Percentiles rank a stretch among this genome's conserved stretches.
These are phyloP conservation scores for Botrylloides violaceus DNA, from an alignment of 23 tunicate species.

Conservation along the genomic window DNA sequence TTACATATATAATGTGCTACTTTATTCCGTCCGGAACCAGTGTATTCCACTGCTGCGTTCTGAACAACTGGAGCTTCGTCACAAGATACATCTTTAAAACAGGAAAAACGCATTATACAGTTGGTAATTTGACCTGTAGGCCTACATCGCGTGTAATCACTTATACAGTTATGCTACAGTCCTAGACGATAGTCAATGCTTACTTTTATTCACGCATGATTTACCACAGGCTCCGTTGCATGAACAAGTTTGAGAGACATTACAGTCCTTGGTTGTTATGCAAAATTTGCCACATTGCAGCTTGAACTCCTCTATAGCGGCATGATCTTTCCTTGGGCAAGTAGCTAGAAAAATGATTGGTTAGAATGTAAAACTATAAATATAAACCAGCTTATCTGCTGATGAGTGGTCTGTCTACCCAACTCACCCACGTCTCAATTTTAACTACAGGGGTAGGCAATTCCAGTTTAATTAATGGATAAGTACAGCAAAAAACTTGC, in stretches of 20 bases:
- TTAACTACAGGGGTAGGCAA: too few relatives aligned
- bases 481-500: too few relatives aligned
- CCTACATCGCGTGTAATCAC: too few relatives aligned
- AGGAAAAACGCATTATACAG: background rate
- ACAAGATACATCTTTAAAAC: slow-evolving; percentile 27
- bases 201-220: slow-evolving; percentile 53
- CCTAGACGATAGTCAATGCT: background rate
- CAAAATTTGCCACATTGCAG: slow-evolving; percentile 23
- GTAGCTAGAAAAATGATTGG: background rate
- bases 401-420: too few relatives aligned
- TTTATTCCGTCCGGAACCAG: slow-evolving; percentile 25
- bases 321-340: background rate
- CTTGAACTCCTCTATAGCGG: background rate
- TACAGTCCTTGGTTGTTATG: slow-evolving; percentile 24
- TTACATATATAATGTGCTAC: slow-evolving; percentile 57
- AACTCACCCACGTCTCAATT: too few relatives aligned
- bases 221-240: slow-evolving; percentile 64
- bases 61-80: slow-evolving; percentile 27
- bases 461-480: too few relatives aligned
- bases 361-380: background rate
- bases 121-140: too few relatives aligned
- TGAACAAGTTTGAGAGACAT: slow-evolving; percentile 15
- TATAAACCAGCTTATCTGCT: too few relatives aligned
- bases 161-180: background rate
- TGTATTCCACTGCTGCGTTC: slow-evolving; percentile 33